Conservation (phyloP, 2,797 vertebrate species). For the Tapirus indicus region DNA sequence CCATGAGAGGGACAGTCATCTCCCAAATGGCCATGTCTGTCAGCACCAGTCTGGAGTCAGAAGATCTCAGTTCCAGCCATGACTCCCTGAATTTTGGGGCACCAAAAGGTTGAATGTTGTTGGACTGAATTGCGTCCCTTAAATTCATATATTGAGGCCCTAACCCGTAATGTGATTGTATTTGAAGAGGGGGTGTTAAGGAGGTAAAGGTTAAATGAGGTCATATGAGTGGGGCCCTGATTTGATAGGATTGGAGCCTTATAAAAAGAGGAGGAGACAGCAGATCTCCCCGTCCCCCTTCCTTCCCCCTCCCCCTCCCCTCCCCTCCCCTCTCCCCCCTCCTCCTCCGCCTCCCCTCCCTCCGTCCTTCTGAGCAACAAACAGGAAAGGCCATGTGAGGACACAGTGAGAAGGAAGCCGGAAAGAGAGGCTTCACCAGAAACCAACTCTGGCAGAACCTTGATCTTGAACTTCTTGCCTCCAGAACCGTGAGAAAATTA, state of each 20-base stretch:
- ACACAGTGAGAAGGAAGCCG: too few relatives aligned
- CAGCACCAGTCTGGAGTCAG: neutral
- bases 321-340: too few relatives aligned
- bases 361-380: neutral
- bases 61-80: neutral
- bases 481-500: too few relatives aligned
- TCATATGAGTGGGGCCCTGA: neutral
- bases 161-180: neutral
- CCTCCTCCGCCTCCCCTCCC: too few relatives aligned
- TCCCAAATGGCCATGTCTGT: neutral
- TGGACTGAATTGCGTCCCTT: neutral
- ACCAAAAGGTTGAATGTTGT: neutral
- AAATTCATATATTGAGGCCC: neutral
- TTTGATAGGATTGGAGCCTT: neutral
- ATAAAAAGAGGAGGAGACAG: neutral
- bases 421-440: too few relatives aligned
- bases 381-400: neutral
- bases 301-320: too few relatives aligned
- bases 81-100: neutral
- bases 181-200: neutral
- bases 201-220: neutral
- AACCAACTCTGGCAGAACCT: too few relatives aligned
- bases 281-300: neutral
- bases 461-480: too few relatives aligned
- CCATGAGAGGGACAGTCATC: neutral